Base-by-base conservation (phyloP, 37 sponge, comb jelly and placozoan genomes). In the Crambe crambe region DNA sequence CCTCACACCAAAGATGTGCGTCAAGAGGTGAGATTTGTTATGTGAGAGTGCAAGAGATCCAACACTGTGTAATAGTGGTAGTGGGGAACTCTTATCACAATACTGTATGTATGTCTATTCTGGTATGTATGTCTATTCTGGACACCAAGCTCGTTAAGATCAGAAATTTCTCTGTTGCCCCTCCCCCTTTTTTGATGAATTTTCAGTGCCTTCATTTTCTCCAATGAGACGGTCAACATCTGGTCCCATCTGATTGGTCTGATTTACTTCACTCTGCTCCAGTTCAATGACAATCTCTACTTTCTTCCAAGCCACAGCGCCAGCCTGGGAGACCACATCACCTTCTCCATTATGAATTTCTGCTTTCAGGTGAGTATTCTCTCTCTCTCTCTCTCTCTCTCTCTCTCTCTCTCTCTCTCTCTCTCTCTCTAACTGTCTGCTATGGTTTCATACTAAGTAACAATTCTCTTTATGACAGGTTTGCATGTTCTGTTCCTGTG, bases 171-270 rank as follows among this genome's bases (percentile, higher is more conserved):
- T 47, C 51, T 47, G 51, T 15, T 47, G 51, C 10, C 51, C 12
- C 51, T 47, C 51, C 51, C 12, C 51, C 12, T 47, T 47, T 27
- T 27, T 27, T 61, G 29, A 5, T 68, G 8, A 21, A n/a, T 34
- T 32, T 78, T 58, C 73, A 94, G 95, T 63, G 70, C 93, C 62
- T 95, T 85, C 62, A 79, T 85, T 2, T 58, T 67, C 68, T 73
- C 85, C 72, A 95, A 95, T 36, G 95, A 95, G 78, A 91, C 95
- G 1, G 56, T 95, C 37, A 95, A 95, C 80, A 95, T 95, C 29
- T 95, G 91, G 91, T 89, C 91, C 3, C 95, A 95, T 60, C 29
- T 91, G 26, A 37, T 90, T 0, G 95, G 95, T 6, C 59, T 95
- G 29, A 2, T 95, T 26, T 91, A 80, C 72, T 91, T 95, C 83